Conservation (phyloP, 37 sponge, comb jelly and placozoan genomes). For the Tethya wilhelma region DNA sequence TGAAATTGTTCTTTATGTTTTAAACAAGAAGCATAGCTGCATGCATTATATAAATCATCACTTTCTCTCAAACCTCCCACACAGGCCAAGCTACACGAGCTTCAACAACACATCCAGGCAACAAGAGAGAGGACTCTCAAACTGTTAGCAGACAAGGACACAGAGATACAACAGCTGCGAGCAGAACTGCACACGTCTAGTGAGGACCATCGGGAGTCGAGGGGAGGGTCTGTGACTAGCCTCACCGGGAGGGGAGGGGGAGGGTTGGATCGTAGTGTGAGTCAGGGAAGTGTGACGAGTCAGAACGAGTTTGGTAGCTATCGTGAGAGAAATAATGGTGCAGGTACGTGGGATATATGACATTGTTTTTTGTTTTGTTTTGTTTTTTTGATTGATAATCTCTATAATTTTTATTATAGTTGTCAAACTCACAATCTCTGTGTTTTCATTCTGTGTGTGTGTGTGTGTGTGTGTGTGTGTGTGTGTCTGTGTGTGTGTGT, state of each 20-base stretch:
- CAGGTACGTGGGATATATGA: too few species aligned
- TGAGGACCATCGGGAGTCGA: neutral
- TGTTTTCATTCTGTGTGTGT: slow-evolving; percentile 11
- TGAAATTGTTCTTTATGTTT: too few species aligned
- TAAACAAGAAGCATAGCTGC: neutral
- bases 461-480: slow-evolving; percentile 47
- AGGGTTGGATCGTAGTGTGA: neutral
- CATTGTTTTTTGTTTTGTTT: too few species aligned
- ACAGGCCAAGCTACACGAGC: slow-evolving; percentile 53
- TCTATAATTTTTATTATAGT: neutral
- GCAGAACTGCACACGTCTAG: slow-evolving; percentile 2
- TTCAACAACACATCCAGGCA: slow-evolving; percentile 41
- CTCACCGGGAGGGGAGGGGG: neutral
- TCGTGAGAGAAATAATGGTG: too few species aligned
- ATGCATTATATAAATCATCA: neutral
- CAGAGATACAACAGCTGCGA: slow-evolving; percentile 45
- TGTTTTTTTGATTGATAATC: neutral
- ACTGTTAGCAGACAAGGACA: slow-evolving; percentile 64
- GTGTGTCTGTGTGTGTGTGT: slow-evolving; percentile 52
- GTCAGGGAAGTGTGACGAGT: neutral
- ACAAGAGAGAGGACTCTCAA: slow-evolving; percentile 55
- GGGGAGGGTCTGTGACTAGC: neutral
- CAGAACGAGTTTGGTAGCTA: too few species aligned
- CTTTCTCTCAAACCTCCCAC: neutral
- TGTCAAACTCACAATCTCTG: neutral